Percentiles rank a stretch among this genome's conserved stretches.
Evolutionary conservation across 2,888 invertebrate genomes (phyloP).

Genomic region (Sesamia inferens): DNA sequence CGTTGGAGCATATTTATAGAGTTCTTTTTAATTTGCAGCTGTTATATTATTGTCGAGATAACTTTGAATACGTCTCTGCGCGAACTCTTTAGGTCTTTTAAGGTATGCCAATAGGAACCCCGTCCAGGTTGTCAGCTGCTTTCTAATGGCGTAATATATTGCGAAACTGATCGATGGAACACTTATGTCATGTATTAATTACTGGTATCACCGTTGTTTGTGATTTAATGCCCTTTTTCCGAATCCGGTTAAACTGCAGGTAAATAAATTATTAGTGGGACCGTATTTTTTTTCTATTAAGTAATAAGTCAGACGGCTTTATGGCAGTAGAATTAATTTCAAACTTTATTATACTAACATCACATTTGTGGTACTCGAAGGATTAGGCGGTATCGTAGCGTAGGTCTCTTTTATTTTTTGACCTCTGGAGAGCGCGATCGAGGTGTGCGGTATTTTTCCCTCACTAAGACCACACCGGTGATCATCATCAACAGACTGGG

Average conservation of each 20-base stretch:
- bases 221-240: constrained; percentile 59
- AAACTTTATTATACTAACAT: neutral
- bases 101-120: constrained; percentile 85
- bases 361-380: neutral
- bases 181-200: constrained; percentile 88
- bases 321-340: neutral
- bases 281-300: constrained; percentile 23
- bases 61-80: constrained; percentile 64
- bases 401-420: too few relatives aligned
- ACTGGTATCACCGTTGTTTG: constrained; percentile 72
- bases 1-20: neutral
- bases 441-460: too few relatives aligned
- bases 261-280: constrained; percentile 23
- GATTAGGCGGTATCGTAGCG: neutral
- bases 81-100: constrained; percentile 75
- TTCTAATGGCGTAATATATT: constrained; percentile 87
- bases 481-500: too few relatives aligned
- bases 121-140: constrained; percentile 78
- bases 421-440: too few relatives aligned
- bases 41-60: neutral
- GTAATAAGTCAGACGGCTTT: constrained; percentile 11
- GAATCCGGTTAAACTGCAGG: constrained; percentile 24
- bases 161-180: constrained; percentile 82
- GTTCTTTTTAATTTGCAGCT: neutral
- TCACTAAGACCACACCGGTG: too few relatives aligned